Evolutionary conservation across 1,140 invertebrate species (phyloP), one percentile per base, ranked within the genome.

Genomic region (Trissolcus basalis): DNA sequence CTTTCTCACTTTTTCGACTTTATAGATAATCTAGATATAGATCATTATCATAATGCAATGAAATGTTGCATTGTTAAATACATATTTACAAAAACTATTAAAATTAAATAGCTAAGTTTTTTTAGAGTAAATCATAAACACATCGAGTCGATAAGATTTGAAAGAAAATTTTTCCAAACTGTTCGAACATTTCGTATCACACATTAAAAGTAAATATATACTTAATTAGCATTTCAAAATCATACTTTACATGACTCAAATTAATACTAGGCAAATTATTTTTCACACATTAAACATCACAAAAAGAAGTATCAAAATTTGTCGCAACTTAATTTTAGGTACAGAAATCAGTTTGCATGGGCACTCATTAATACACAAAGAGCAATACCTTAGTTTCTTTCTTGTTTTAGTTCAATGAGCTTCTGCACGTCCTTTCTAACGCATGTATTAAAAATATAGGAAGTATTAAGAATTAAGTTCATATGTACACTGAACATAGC

Each of bases 381-480:
- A 61, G 64, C 41, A 55, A 61, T 64, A 59, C 41, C 49, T 53
- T 39, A 43, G 50, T 39, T 39, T 60, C 27, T 35, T n/a, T n/a
- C n/a, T n/a, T n/a, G 3, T 39, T 48, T 53, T 19, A 60, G 13
- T 69, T 60, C 9, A 33, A 60, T 49, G 48, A 55, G 41, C 61
- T 13, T 16, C 0, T 45, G 44, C 54, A 64, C 36, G 44, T 54
- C 27, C 19, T 14, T 44, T 60, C 49, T 35, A 9, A 15, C 39
- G 55, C 56, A 56, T 61, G 69, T 73, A 73, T 73, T 61, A 73
- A 74, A 74, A 74, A 74, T 74, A 68, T 63, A 73, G 63, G 63
- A 64, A 58, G 49, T 73, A 43, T 61, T 60, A 35, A 73, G 49
- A 13, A 12, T 2, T 13, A 13, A 39, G 36, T 39, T n/a, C 12